Evolutionary conservation across 2,113 vertebrate genomes (phyloP).

Genomic region (Tinamus guttatus): DNA sequence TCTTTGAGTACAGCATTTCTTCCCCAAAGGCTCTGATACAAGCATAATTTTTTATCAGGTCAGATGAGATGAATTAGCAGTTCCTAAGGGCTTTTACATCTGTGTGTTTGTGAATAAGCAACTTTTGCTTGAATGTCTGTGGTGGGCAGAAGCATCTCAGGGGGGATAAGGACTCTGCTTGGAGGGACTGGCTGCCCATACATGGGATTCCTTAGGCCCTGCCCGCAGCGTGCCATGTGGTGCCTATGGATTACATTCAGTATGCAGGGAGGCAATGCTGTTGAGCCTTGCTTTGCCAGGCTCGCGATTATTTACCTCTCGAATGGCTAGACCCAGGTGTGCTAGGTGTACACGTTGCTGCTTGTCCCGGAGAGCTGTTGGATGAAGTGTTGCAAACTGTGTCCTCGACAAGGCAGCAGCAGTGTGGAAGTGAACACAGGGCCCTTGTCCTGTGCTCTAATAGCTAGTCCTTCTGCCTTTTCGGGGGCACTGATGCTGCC

Average conservation of each 20-base stretch:
- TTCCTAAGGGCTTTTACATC: not conserved
- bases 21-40: too few species aligned
- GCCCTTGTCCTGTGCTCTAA: not conserved
- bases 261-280: not conserved
- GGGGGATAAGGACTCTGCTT: not conserved
- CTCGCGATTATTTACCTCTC: not conserved
- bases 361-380: not conserved
- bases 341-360: too few species aligned
- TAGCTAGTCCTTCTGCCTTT: not conserved
- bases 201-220: not conserved
- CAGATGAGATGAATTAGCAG: not conserved
- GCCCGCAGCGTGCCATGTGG: rapidly evolving
- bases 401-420: not conserved
- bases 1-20: not conserved
- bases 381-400: not conserved
- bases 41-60: not conserved
- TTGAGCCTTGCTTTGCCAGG: not conserved
- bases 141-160: not conserved
- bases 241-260: rapidly evolving
- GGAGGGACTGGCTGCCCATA: rapidly evolving
- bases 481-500: not conserved
- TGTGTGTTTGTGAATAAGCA: not conserved
- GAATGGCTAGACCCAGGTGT: not conserved
- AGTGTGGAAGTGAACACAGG: not conserved
- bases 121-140: not conserved